Base-by-base conservation (phyloP, 2,797 vertebrate genomes). In the Rhyacichthys aspro region DNA sequence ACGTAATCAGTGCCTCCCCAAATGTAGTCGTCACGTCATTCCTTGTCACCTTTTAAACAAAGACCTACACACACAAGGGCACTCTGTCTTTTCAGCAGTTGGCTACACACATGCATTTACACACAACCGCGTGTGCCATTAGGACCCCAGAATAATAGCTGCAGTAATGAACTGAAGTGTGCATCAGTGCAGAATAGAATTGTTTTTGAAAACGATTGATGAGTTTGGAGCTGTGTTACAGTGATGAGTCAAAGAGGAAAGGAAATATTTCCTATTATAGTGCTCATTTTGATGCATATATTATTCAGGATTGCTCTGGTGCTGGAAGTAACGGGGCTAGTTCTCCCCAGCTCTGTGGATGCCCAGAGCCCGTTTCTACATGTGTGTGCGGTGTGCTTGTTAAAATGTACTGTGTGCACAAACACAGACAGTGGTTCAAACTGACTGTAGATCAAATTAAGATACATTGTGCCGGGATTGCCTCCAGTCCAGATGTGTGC, bases 371-470 rank as follows among this genome's bases (percentile, higher is more conserved):
- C 56, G 55, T 70, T 75, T 60, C 8, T 11, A 15, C 36, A 45
- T 46, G 11, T 54, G 61, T n/a, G n/a, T n/a, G n/a, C n/a, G n/a
- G 47, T 63, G 36, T 64, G 67, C 14, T 36, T 50, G 61, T 67
- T 60, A 53, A 69, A 69, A 58, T 53, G 47, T 45, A 33, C 43
- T 9, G 50, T 54, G 73, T 43, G 70, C 57, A 55, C 39, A 50
- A 44, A 44, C 61, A 32, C 69, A 75, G 73, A 81, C 77, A 67
- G 63, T 79, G 77, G 73, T 77, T 75, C 70, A 74, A 71, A 70
- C 39, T 16, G 55, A 63, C 74, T 72, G 59, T 70, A 83, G 87
- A 86, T 89, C 70, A 81, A 82, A 90, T 88, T 90, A 86, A 86
- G 82, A 89, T 89, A 70, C 52, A 67, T 69, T n/a, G 38, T 19